These are phyloP conservation scores for Nasua narica DNA, from an alignment of 2,797 vertebrate species.

Conservation along the genomic window DNA sequence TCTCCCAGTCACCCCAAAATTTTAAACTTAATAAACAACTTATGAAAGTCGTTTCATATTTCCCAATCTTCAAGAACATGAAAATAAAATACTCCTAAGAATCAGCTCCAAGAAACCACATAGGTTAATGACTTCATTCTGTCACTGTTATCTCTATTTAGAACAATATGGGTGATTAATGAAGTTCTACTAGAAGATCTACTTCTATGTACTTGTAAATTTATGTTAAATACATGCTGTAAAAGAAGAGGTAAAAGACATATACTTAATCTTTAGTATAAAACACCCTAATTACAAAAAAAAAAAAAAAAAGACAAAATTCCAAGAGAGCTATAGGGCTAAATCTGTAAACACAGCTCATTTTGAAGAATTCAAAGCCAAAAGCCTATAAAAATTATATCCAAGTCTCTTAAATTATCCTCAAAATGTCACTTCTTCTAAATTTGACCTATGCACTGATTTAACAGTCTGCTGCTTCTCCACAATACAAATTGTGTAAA, in stretches of 20 bases:
- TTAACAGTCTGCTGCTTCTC: not conserved
- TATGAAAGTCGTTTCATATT: not conserved
- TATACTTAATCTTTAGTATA: not conserved
- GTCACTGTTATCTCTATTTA: not conserved
- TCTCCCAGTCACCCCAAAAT: not conserved
- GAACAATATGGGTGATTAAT: not conserved
- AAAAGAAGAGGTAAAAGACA: slow-evolving; percentile 29
- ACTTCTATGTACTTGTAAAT: not conserved
- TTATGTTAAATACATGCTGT: not conserved
- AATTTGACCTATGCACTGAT: not conserved
- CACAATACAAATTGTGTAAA: not conserved
- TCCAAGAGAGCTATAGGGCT: not conserved
- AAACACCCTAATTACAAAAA: not conserved
- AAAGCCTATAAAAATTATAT: not conserved
- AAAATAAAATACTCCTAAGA: slow-evolving; percentile 16
- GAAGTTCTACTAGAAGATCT: not conserved
- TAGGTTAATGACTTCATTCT: not conserved
- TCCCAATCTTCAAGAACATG: not conserved
- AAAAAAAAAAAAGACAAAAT: not conserved
- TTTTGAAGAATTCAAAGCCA: slow-evolving; percentile 24
- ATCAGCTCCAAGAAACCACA: not conserved
- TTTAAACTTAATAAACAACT: not conserved
- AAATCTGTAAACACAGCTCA: not conserved
- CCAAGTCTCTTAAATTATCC: not conserved
- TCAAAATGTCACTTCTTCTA: slow-evolving; percentile 28